phyloP scores from a whole-genome alignment of 2,113 vertebrate genomes.

The Psilopogon haemacephalus region DNA sequence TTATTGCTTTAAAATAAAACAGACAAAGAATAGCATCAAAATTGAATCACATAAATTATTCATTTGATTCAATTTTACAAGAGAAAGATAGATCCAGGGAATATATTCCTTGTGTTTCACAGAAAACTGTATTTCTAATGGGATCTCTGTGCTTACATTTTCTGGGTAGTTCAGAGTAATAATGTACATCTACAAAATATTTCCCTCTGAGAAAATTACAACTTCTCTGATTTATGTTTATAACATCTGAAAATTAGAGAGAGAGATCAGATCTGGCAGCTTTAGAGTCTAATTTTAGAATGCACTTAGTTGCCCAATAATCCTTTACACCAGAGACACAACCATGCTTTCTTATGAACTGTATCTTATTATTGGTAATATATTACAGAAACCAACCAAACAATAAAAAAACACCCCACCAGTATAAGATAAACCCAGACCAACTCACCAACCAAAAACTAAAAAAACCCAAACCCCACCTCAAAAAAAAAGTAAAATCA shows the following conservation, averaged over 20 bases:
- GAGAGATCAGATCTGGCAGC: background rate
- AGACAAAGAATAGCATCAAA: background rate
- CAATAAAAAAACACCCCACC: too few species aligned
- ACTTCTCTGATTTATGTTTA: background rate
- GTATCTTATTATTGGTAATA: background rate
- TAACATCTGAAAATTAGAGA: background rate
- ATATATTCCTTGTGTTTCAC: conserved; percentile 10
- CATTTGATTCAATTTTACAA: conserved; percentile 15
- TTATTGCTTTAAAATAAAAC: background rate
- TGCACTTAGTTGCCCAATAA: background rate
- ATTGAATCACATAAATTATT: conserved; percentile 31
- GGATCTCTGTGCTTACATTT: background rate
- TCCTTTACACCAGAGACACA: background rate
- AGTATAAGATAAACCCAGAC: background rate
- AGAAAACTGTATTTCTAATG: conserved; percentile 47
- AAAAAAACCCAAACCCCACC: too few species aligned
- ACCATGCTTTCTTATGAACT: background rate
- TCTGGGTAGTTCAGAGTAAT: background rate
- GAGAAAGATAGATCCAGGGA: background rate
- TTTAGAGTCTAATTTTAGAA: background rate
- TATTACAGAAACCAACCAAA: background rate
- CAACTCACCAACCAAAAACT: background rate
- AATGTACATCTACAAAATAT: background rate
- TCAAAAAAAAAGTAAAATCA: too few species aligned
- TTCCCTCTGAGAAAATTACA: conserved; percentile 15